phyloP scores from a whole-genome alignment of 92 coral and sea anemone species.

The Zoanthus sociatus region DNA sequence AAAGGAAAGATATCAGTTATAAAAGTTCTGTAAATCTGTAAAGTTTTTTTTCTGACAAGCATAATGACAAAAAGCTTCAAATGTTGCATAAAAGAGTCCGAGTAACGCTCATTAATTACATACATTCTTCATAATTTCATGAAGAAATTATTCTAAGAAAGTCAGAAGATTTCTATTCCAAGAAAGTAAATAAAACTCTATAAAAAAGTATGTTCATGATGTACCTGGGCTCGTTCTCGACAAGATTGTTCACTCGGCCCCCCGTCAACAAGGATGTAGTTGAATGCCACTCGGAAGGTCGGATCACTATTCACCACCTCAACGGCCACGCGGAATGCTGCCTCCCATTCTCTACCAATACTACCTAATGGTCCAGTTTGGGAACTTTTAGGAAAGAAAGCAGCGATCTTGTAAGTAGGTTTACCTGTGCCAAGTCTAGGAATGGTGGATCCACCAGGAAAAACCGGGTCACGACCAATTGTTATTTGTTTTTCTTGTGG shows the following conservation, averaged over 20 bases:
- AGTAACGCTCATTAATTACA: too few relatives aligned
- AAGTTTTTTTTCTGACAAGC: too few relatives aligned
- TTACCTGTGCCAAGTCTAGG: conserved; percentile 83
- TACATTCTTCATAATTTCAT: too few relatives aligned
- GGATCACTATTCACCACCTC: conserved; percentile 88
- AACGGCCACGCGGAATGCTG: conserved; percentile 94
- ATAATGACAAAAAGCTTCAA: too few relatives aligned
- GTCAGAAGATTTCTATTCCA: too few relatives aligned
- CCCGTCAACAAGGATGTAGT: conserved; percentile 81
- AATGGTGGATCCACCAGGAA: conserved; percentile 95
- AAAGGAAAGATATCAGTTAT: too few relatives aligned
- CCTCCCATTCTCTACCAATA: conserved; percentile 95
- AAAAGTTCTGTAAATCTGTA: too few relatives aligned
- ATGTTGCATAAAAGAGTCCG: too few relatives aligned
- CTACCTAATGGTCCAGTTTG: conserved; percentile 82
- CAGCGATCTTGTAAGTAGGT: conserved; percentile 99
- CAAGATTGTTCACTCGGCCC: conserved; percentile 79
- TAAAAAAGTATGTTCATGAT: too few relatives aligned
- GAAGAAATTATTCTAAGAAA: too few relatives aligned
- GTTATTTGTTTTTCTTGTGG: conserved; percentile 75
- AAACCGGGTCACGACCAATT: conserved; percentile 85
- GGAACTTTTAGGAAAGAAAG: conserved; percentile 88
- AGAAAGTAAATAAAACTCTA: too few relatives aligned
- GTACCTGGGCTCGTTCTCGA: conserved; percentile 81
- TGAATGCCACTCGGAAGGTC: conserved; percentile 87